Evolutionary conservation across 2,888 invertebrate species (phyloP), one percentile per base, ranked within the genome.

Genomic region (Cheilosia vulpina): DNA sequence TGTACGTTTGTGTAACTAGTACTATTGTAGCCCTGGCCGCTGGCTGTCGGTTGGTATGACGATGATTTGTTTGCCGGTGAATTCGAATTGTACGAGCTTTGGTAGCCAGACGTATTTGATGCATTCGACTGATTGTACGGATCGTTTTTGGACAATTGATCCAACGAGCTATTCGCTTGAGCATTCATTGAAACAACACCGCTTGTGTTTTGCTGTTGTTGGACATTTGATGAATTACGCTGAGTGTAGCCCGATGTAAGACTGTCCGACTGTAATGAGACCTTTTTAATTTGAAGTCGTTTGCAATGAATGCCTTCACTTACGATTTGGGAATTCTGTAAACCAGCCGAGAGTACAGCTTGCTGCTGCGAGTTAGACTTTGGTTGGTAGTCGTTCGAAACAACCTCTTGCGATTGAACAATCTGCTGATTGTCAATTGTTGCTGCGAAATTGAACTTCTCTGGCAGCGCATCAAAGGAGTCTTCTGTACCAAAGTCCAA

Each of bases 401-500:
- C 89, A 58, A 90, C 89, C 43, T 89, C 89, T 55, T 88, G 89
- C 62, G 88, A 88, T 52, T 89, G 89, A 21, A 88, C 88, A 72
- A 90, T 90, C 87, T 91, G 91, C 66, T 91, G 90, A 24, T 88
- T 89, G 63, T 91, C 92, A 66, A 92, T 90, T 78, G 88, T 88
- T 13, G 90, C 90, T 31, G 90, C 88, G n/a, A 91, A 87, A 79
- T 90, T 91, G 83, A 92, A 92, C 87, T 92, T 92, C 82, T 92
- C 92, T 4, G 92, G 90, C 83, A 92, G 77, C 27, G 91, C 88
- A 83, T 92, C 92, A 65, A 92, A 92, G 6, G 91, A 88, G 27
- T 92, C 92, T 58, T 92, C 92, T 15, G 94, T 93, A 87, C 95
- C 94, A 89, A 95, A 94, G 89, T 98, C 98, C 88, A 98, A 93